These are phyloP conservation scores for Coenonympha glycerion DNA, from an alignment of 2,888 invertebrate genomes.

Conservation along the genomic window DNA sequence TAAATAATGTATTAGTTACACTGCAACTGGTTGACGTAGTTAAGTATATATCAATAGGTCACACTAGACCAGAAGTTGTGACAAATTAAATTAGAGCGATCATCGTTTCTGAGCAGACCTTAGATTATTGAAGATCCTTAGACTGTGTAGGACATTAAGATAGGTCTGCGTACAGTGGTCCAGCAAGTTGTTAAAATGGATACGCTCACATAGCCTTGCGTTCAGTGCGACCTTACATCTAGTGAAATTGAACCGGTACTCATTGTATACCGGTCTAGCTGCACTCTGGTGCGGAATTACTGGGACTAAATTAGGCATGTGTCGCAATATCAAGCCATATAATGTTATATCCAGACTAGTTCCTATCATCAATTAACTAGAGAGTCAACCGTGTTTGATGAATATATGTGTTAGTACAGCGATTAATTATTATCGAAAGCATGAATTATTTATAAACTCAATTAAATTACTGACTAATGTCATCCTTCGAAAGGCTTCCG, in stretches of 20 bases:
- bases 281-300: slow-evolving; percentile 41
- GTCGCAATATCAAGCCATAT: slow-evolving; percentile 30
- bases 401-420: no score
- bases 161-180: slow-evolving; percentile 23
- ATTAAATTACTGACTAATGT: slow-evolving; percentile 17
- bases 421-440: not conserved
- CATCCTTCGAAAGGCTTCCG: slow-evolving; percentile 44
- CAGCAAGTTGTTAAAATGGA: slow-evolving; percentile 26
- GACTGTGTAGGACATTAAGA: slow-evolving; percentile 10
- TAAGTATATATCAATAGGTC: not conserved
- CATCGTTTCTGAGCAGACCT: not conserved
- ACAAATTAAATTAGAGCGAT: not conserved
- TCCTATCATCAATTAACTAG: not conserved
- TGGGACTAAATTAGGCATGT: slow-evolving; percentile 40
- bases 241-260: slow-evolving; percentile 70
- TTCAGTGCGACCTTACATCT: slow-evolving; percentile 60
- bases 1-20: not conserved
- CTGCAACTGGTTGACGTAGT: not conserved
- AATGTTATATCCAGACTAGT: not conserved
- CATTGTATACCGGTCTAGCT: slow-evolving; percentile 39
- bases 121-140: slow-evolving; percentile 7
- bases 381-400: not conserved
- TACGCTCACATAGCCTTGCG: slow-evolving; percentile 67
- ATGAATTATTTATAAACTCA: slow-evolving; percentile 5
- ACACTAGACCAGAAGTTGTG: not conserved